Evolutionary conservation across 2,113 vertebrate genomes (phyloP), one percentile per base, ranked within the genome.

Genomic region (Accipiter virgatus): DNA sequence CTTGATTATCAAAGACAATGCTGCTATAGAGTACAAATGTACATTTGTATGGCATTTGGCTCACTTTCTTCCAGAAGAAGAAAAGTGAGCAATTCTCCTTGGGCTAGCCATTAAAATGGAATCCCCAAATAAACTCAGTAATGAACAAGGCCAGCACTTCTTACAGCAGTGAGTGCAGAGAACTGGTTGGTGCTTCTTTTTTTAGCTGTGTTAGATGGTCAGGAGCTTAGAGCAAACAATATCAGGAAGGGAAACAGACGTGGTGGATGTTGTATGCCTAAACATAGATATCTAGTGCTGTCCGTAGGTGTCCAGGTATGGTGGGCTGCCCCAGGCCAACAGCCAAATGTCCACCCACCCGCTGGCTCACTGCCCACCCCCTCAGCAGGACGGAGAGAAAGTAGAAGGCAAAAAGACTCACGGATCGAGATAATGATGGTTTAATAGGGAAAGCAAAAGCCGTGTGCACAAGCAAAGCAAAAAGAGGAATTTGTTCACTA

Each of bases 1-100:
- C 34, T 65, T 58, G 21, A 77, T 93, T 95, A 90, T 96, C 87
- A 93, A 88, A 95, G 96, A 88, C 92, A 95, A 83, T 73, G 58
- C 22, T 3, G 6, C 59, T 95, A 75, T 31, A 90, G 75, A 94
- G 85, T 56, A 77, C 38, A 91, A 93, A 95, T 84, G 77, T 52
- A 86, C 66, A 59, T 88, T 96, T 86, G 10, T 52, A 71, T 67
- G 84, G 56, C 23, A 47, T 83, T 95, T 95, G 93, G 94, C 93
- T 90, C 66, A 22, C 23, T 91, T 96, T 86, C 63, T 94, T 91
- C 59, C 31, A 91, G 78, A 48, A 94, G 61, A 52, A 75, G 77
- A 88, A 50, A 85, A 85, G 36, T 71, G 25, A 94, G 32, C 16
- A 93, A 55, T 91, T 91, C 42, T 97, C 55, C 53, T 82, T 68